phyloP scores from a whole-genome alignment of 2,888 invertebrate genomes.

The Entomobrya proxima region DNA sequence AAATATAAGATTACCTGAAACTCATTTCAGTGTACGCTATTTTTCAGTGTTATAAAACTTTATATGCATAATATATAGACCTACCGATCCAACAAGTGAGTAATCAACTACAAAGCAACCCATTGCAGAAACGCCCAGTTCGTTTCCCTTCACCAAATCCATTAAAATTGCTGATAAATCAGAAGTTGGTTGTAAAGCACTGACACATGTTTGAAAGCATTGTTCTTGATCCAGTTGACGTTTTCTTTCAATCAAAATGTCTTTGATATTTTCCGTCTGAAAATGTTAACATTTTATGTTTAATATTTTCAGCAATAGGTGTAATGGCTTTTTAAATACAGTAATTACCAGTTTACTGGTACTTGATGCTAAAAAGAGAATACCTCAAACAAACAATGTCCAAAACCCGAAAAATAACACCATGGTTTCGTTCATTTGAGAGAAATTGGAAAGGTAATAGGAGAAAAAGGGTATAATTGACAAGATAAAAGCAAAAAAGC shows the following conservation, averaged over 20 bases:
- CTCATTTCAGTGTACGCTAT: no score
- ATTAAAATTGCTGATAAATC: not conserved
- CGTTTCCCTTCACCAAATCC: slow-evolving; percentile 7
- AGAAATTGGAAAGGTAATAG: not conserved
- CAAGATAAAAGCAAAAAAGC: not conserved
- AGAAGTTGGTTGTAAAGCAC: not conserved
- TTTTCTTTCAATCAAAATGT: not conserved
- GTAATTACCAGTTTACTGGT: not conserved
- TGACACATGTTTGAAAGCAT: no score
- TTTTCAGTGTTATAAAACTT: not conserved
- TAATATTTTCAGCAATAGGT: not conserved
- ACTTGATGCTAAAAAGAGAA: not conserved
- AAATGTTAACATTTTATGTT: not conserved
- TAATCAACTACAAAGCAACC: not conserved
- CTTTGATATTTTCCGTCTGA: not conserved
- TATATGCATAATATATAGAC: no score
- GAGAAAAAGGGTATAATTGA: not conserved
- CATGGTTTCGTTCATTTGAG: not conserved
- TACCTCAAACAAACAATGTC: not conserved
- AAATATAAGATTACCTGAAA: no score
- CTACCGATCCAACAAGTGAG: not conserved
- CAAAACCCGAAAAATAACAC: not conserved
- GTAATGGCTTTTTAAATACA: no score
- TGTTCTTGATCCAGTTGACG: not conserved
- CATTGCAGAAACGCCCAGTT: not conserved